Evolutionary conservation across 2,888 invertebrate species (phyloP), one percentile per base, ranked within the genome.

Genomic region (Drosophila prolongata): DNA sequence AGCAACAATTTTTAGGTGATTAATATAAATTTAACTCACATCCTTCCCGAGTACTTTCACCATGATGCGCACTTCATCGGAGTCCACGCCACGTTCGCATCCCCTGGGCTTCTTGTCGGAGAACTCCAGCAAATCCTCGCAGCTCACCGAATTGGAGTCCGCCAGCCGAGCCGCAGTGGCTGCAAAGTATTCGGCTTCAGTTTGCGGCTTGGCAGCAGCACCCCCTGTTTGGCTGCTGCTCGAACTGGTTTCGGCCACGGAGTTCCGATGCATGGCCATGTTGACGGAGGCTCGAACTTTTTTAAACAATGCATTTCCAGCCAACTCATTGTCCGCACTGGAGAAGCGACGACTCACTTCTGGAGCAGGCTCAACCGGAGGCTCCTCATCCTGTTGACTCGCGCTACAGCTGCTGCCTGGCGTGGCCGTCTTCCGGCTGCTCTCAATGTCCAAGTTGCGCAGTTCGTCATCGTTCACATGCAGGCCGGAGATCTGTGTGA

Each of bases 1-100:
- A 16, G 1, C 6, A 8, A 1, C 30, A 30, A 3, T 19, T 19
- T 0, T 19, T 19, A 19, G 19, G 19, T 4, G 11, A 14, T 6
- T 8, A 42, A 9, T 8, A 30, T 13, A n/a, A 10, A 13, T 10
- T 6, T 9, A 14, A 92, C 93, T 93, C 88, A 96, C 96, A 93
- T 95, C 94, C 80, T 94, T 93, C 72, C 96, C 95, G 49, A 98
- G 94, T 19, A 98, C 97, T 93, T 97, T 98, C 84, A 95, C 94
- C 97, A 98, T 97, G 43, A 98, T 96, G 79, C 98, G 94, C 43
- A 98, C 97, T 94, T 98, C 98, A 90, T 98, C 98, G 0, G 97
- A 97, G 90, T 97, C 97, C 13, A 96, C 95, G 13, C 97, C 97
- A 6, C 96, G 94, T 52, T 97, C 96, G 46, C 95, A 94, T 0